These are phyloP conservation scores for Eilema depressum DNA, from an alignment of 2,888 invertebrate genomes.

Conservation along the genomic window DNA sequence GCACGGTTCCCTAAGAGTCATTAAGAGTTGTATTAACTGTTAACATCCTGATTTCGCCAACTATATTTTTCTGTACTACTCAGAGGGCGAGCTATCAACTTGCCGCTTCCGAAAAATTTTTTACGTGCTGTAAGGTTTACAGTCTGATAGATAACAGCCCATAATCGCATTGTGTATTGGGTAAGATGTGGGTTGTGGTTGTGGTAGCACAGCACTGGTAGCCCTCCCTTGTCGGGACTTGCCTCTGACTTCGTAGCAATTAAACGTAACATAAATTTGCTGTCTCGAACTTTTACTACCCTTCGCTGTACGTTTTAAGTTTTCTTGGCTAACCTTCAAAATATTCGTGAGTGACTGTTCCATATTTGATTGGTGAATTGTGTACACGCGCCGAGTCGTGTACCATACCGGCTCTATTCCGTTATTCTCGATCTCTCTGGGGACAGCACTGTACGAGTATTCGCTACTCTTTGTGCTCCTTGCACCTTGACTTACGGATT, in stretches of 20 bases:
- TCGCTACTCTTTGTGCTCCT: slow-evolving; percentile 38
- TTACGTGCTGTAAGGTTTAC: not conserved
- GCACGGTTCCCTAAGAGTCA: not conserved
- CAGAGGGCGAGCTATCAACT: not conserved
- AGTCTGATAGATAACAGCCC: not conserved
- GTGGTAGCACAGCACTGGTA: too few relatives aligned
- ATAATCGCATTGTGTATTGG: too few relatives aligned
- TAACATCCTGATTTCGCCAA: not conserved
- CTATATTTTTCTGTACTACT: not conserved
- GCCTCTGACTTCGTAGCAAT: not conserved
- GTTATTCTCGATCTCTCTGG: slow-evolving; percentile 43
- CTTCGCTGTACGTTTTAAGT: not conserved
- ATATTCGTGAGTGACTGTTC: not conserved
- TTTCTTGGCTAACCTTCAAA: not conserved
- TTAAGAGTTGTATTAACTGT: not conserved
- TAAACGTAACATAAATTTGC: not conserved
- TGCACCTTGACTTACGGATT: slow-evolving; percentile 42
- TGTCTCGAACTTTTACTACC: not conserved
- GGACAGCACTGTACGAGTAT: slow-evolving; percentile 43
- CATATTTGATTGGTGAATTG: slow-evolving; percentile 30
- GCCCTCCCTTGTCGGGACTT: too few relatives aligned
- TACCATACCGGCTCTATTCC: slow-evolving; percentile 55
- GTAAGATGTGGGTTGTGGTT: too few relatives aligned
- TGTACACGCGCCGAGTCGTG: slow-evolving; percentile 36
- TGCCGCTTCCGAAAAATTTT: not conserved